phyloP scores from a whole-genome alignment of 2,797 vertebrate species.

The Triplophysa yarkandensis region DNA sequence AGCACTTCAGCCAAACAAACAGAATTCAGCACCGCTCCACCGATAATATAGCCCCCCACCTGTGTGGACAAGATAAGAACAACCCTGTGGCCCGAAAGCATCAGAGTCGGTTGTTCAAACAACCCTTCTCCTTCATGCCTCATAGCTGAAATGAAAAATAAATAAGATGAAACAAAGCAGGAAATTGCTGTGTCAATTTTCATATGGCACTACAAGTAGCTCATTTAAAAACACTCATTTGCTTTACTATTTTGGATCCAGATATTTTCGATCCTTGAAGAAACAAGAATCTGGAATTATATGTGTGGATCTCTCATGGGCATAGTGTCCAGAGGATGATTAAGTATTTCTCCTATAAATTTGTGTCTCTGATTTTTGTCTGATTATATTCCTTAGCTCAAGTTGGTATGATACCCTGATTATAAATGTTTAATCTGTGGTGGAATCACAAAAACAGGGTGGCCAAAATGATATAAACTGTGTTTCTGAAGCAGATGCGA shows the following conservation, averaged over 20 bases:
- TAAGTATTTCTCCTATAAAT: not conserved
- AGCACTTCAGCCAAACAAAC: slow-evolving; percentile 21
- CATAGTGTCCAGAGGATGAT: not conserved
- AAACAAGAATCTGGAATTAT: slow-evolving; percentile 26
- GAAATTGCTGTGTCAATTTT: slow-evolving; percentile 43
- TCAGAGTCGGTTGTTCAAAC: slow-evolving; percentile 33
- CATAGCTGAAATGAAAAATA: slow-evolving; percentile 45
- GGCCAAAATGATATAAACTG: too few relatives aligned
- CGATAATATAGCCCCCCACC: slow-evolving; percentile 14
- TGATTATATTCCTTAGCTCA: not conserved
- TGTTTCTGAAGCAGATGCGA: not conserved
- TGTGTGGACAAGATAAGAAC: slow-evolving; percentile 37
- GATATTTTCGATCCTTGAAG: slow-evolving; percentile 10
- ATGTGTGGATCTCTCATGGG: slow-evolving; percentile 10
- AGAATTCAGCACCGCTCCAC: slow-evolving; percentile 1
- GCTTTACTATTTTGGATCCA: slow-evolving; percentile 6
- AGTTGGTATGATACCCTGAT: not conserved
- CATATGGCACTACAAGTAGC: slow-evolving; percentile 20
- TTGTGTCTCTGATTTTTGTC: not conserved
- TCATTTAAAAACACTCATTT: slow-evolving; percentile 17
- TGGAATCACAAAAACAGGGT: not conserved
- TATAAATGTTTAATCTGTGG: too few relatives aligned
- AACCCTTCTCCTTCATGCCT: slow-evolving; percentile 15
- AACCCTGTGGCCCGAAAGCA: slow-evolving; percentile 21
- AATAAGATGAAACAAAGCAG: slow-evolving; percentile 48